Evolutionary conservation across 2,888 invertebrate species (phyloP), one percentile per base, ranked within the genome.

Genomic region (Diloba caeruleocephala): DNA sequence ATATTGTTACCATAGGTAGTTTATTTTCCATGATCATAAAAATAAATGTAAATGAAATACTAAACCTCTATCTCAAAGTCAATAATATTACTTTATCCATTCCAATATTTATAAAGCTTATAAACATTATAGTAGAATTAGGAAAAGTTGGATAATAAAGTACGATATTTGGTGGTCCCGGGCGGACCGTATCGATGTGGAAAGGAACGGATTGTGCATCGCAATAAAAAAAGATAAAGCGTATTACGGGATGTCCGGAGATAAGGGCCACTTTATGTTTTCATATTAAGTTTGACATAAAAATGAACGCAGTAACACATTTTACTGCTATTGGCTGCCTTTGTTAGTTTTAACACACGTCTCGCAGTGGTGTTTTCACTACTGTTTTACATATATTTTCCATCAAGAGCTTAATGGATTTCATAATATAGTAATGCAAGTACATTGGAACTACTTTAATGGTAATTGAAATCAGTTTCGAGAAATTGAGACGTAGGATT

Each of bases 181-280:
- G 49, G 54, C 66, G 65, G 64, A 63, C 71, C 67, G 72, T 72
- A 71, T 61, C 74, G 73, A 75, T 69, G 72, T 73, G 71, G 74
- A 81, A 80, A 80, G 79, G 73, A 84, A 83, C 76, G 84, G 81
- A 85, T 84, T 87, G 83, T 81, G 75, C 81, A 81, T 79, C 71
- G 79, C 82, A 84, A 86, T 87, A 88, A 88, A 88, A 87, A 84
- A 81, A 85, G 82, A 86, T 84, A 84, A 83, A 84, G 79, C 82
- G 81, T 87, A 88, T 88, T 88, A 87, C 82, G 85, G 87, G 82
- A 87, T 79, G 88, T 87, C 85, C 83, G 80, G 81, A 86, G 86
- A 88, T 87, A 88, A 87, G 82, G 77, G 68, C 76, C 79, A 81
- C 74, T 87, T 87, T 87, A 86, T 84, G 82, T 82, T 83, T 85